Conservation (phyloP, 2,888 invertebrate species). For the Masnerella sp. region DNA sequence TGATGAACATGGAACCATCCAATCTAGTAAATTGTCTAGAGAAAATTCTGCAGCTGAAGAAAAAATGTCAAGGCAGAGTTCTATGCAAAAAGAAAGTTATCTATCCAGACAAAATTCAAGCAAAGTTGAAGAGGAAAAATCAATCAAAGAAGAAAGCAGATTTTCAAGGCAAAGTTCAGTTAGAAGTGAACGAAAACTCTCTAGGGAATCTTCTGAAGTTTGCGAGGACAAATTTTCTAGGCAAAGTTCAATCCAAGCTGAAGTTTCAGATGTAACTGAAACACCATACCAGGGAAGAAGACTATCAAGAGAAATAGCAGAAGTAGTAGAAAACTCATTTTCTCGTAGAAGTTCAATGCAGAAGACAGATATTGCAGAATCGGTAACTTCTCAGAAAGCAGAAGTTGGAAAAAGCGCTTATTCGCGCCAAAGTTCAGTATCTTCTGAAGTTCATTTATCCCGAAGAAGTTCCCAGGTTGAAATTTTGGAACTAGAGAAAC, state of each 20-base stretch:
- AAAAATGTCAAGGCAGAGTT: slow-evolving; percentile 41
- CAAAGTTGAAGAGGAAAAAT: slow-evolving; percentile 18
- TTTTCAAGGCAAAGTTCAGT: slow-evolving; percentile 48
- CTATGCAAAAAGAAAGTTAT: slow-evolving; percentile 42
- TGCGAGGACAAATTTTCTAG: slow-evolving; percentile 44
- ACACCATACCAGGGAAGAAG: slow-evolving; percentile 28
- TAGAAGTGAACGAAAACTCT: slow-evolving; percentile 29
- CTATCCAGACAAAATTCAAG: slow-evolving; percentile 17
- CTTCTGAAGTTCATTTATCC: slow-evolving; percentile 40
- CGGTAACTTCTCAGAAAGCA: slow-evolving; percentile 37
- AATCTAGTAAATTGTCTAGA: slow-evolving; percentile 14
- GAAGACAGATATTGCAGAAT: slow-evolving; percentile 22
- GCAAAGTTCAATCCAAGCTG: slow-evolving; percentile 53
- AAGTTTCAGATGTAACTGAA: slow-evolving; percentile 22
- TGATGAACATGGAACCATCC: slow-evolving; percentile 1
- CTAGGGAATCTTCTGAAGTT: slow-evolving; percentile 34
- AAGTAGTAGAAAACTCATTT: slow-evolving; percentile 37
- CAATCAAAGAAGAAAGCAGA: slow-evolving; percentile 43
- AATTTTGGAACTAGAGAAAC: slow-evolving; percentile 51
- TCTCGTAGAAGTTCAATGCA: slow-evolving; percentile 39
- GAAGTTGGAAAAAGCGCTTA: slow-evolving; percentile 51
- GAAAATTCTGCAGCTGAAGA: slow-evolving; percentile 27
- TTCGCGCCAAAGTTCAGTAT: slow-evolving; percentile 54
- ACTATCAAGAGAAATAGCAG: slow-evolving; percentile 33
- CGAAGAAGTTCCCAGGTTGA: slow-evolving; percentile 58